Evolutionary conservation across 2,113 vertebrate species (phyloP), one percentile per base, ranked within the genome.

Genomic region (Myrmecophaga tridactyla): DNA sequence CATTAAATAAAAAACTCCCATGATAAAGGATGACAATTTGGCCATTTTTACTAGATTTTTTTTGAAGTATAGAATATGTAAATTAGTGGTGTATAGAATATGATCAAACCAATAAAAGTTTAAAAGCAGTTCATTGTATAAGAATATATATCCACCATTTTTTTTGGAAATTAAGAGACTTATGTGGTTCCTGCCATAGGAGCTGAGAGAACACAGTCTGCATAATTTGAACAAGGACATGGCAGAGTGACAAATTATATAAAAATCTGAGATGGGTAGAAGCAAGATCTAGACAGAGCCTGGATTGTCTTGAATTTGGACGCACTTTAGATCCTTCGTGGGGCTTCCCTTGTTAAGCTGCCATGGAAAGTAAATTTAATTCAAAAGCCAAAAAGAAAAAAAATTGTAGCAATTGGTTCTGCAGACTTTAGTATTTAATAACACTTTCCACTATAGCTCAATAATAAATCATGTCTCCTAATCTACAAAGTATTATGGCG

Each of bases 171-270:
- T 73, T 75, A 89, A 88, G 27, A 53, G 84, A 72, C 10, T 20
- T 69, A 11, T 9, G 11, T 92, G 75, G 70, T 86, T 94, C 90
- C 67, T 95, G 56, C 41, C 17, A 9, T 41, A 17, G 69, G 36
- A 89, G 60, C 84, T 67, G 63, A 95, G 81, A 84, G 41, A 94
- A 48, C 27, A 90, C 31, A 62, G 69, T 41, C 34, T 67, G 51
- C 2, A 17, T 84, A 95, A 89, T 94, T 91, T 89, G 69, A 96
- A 80, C 63, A 94, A 96, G 73, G 51, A 89, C 65, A 67, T 96
- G 88, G 43, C 75, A 89, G 82, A 90, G 36, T 96, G 82, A 97
- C 90, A 96, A 27, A 96, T 86, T 95, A 86, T 85, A 96, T 92
- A 83, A 94, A 70, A 86, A 95, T 93, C 63, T 81, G 83, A 93